A percentile compares a stretch with the other conserved stretches of the same genome.
These are phyloP conservation scores for Parazoanthus swiftii DNA, from an alignment of 92 coral and sea anemone genomes.

Conservation along the genomic window DNA sequence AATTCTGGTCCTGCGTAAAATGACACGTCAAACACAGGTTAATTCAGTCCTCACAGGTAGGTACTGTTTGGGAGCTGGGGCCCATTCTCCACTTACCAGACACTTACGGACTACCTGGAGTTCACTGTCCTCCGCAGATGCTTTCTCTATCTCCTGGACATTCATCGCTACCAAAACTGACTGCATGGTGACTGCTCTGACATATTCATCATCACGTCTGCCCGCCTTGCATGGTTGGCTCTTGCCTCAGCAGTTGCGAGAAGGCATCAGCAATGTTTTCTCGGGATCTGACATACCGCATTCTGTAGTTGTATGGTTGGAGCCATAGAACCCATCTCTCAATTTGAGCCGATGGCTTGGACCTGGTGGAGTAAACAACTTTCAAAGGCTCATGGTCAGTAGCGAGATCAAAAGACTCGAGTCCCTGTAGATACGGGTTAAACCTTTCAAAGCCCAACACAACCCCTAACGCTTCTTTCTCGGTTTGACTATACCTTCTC, in stretches of 20 bases:
- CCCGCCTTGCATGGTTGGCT: neutral
- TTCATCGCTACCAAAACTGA: constrained; percentile 29
- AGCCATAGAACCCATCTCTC: constrained; percentile 51
- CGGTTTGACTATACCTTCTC: too few species aligned
- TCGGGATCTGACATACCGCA: constrained; percentile 46
- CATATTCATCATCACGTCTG: constrained; percentile 28
- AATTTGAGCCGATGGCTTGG: constrained; percentile 51
- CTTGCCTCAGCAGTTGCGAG: constrained; percentile 39
- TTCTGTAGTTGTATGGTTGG: constrained; percentile 49
- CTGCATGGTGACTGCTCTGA: constrained; percentile 32
- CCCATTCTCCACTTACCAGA: constrained; percentile 40
- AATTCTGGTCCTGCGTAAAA: constrained; percentile 53
- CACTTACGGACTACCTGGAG: constrained; percentile 27
- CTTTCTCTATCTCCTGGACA: constrained; percentile 30
- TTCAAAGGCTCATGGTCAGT: constrained; percentile 26
- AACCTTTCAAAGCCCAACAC: constrained; percentile 64
- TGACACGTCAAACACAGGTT: constrained; percentile 50
- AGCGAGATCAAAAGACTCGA: constrained; percentile 11
- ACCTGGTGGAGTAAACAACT: constrained; percentile 11
- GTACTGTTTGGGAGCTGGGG: constrained; percentile 44
- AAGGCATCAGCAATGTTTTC: constrained; percentile 57
- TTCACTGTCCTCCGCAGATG: constrained; percentile 36
- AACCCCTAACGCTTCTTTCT: constrained; percentile 19
- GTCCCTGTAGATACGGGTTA: neutral
- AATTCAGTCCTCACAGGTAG: constrained; percentile 48